Evolutionary conservation across 1,140 invertebrate species (phyloP).

Genomic region (Drosophila santomea): DNA sequence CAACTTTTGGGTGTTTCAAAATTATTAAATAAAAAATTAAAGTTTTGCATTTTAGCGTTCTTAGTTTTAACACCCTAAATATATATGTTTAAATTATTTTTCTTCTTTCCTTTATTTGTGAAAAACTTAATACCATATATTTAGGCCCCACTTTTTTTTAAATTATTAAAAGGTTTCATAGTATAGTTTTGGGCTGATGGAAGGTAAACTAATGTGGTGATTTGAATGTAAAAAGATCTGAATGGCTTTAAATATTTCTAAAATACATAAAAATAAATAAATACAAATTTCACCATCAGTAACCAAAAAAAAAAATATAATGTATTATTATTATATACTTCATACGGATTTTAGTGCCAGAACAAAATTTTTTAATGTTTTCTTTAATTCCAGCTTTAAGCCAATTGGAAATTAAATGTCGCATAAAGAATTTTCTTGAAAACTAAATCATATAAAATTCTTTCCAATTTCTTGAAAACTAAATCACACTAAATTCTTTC

Average conservation of each 20-base stretch:
- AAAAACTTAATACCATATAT: not conserved
- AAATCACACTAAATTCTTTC: no score
- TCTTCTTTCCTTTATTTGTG: no score
- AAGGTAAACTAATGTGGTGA: no score
- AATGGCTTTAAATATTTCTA: not conserved
- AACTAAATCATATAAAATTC: no score
- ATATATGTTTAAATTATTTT: not conserved
- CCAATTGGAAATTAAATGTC: no score
- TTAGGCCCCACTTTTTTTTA: not conserved
- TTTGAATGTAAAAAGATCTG: not conserved
- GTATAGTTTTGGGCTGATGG: slow-evolving; percentile 9
- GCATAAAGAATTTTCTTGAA: no score
- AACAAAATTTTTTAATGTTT: no score
- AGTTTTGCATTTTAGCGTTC: not conserved
- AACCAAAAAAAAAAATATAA: no score
- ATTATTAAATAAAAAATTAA: not conserved
- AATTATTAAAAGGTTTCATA: not conserved
- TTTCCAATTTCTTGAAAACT: no score
- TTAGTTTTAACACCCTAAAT: not conserved
- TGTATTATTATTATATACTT: no score
- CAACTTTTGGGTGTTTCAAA: not conserved
- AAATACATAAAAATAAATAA: not conserved
- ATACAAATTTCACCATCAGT: not conserved
- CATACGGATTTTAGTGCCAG: no score
- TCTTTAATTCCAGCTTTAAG: no score